These are phyloP conservation scores for Cistogaster globosa DNA, from an alignment of 2,888 invertebrate species.

Conservation along the genomic window DNA sequence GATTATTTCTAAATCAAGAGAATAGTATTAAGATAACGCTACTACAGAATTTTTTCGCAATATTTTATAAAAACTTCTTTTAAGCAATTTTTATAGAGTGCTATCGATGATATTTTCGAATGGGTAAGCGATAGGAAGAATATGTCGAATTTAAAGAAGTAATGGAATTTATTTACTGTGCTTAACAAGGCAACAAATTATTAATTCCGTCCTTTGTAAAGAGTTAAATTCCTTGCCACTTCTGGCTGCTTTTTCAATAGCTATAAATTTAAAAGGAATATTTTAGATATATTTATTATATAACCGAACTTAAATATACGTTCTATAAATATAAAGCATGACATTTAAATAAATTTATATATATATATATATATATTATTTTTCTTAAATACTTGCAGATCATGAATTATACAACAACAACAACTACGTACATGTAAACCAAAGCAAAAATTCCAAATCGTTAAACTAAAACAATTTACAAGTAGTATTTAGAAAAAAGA, in stretches of 20 bases:
- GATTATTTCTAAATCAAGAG: too few relatives aligned
- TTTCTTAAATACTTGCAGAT: conserved; percentile 61
- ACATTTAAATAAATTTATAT: conserved; percentile 35
- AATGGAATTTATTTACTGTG: too few relatives aligned
- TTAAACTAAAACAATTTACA: conserved; percentile 49
- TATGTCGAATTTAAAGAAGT: too few relatives aligned
- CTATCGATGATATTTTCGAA: too few relatives aligned
- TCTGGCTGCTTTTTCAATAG: not conserved
- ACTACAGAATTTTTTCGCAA: too few relatives aligned
- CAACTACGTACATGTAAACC: conserved; percentile 22
- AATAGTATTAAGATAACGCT: too few relatives aligned
- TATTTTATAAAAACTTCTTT: too few relatives aligned
- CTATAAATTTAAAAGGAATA: not conserved
- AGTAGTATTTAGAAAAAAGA: conserved; percentile 46
- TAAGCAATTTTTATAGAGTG: too few relatives aligned
- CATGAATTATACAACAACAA: conserved; percentile 54
- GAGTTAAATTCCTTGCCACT: too few relatives aligned
- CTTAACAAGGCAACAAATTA: too few relatives aligned
- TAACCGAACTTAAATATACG: not conserved
- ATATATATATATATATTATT: conserved; percentile 11
- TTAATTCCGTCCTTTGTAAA: too few relatives aligned
- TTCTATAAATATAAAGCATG: conserved; percentile 32
- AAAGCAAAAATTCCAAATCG: conserved; percentile 55
- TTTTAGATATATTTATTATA: not conserved
- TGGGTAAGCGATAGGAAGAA: too few relatives aligned